phyloP scores from a whole-genome alignment of 2,797 vertebrate genomes.

The Poecilia gillii region DNA sequence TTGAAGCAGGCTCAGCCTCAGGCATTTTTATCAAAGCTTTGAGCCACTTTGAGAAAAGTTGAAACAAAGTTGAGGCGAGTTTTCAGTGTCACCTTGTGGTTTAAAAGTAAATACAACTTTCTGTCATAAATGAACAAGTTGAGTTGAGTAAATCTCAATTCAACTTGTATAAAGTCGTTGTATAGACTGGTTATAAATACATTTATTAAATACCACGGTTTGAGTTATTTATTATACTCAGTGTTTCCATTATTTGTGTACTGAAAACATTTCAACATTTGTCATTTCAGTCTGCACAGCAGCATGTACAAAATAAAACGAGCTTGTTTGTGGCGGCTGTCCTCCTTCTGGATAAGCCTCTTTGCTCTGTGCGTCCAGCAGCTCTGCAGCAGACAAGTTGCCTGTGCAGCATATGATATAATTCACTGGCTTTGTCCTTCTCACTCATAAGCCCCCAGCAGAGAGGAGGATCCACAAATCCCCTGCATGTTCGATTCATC shows the following conservation, averaged over 20 bases:
- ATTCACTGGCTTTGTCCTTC: conserved; percentile 67
- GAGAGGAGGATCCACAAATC: conserved; percentile 68
- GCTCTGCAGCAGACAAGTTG: conserved; percentile 24
- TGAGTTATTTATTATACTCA: conserved; percentile 22
- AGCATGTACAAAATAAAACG: conserved; percentile 2
- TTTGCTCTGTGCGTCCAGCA: conserved; percentile 52
- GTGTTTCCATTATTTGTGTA: background rate
- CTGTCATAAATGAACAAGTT: background rate
- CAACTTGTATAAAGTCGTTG: conserved; percentile 26
- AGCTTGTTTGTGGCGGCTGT: conserved; percentile 48
- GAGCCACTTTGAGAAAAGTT: background rate
- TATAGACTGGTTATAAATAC: background rate
- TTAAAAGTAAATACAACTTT: background rate
- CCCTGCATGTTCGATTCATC: conserved; percentile 47
- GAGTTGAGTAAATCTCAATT: conserved; percentile 19
- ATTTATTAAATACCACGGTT: background rate
- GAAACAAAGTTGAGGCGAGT: background rate
- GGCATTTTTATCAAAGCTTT: background rate
- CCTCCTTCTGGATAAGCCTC: conserved; percentile 70
- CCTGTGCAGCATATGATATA: conserved; percentile 44
- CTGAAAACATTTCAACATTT: background rate
- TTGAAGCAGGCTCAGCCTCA: background rate
- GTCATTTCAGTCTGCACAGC: conserved; percentile 1
- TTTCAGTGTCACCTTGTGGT: background rate
- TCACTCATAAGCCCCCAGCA: conserved; percentile 58